Evolutionary conservation across 2,888 invertebrate genomes (phyloP), one percentile per base, ranked within the genome.

Genomic region (Cephonodes hylas): DNA sequence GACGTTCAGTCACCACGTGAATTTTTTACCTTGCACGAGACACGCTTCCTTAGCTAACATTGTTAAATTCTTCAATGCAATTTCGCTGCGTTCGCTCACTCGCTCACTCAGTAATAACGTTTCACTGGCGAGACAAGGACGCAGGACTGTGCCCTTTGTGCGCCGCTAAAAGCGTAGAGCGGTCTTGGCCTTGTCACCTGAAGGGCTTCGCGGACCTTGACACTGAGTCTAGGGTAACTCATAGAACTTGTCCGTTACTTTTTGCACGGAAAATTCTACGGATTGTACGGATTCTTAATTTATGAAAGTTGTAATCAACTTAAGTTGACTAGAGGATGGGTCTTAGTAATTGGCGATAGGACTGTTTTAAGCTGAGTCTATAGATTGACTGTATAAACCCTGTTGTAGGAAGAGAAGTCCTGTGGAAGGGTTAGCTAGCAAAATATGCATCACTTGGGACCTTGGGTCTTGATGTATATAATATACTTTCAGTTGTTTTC

Each of bases 161-260:
- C 31, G 27, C 10, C 53, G 53, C 53, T 53, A 53, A 8, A 31
- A 53, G 10, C 31, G 53, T 53, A 23, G 23, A n/a, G 20, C 67
- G 73, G 62, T 77, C 80, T 80, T 81, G 80, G 72, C 81, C 80
- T 81, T 81, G 79, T 59, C 71, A 70, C 69, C 70, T 79, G 73
- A 61, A 75, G 71, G 81, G 81, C 68, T 81, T 81, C 81, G 34
- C 48, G 58, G 53, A 38, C 60, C 59, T 62, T 63, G 63, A 66
- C 67, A 45, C 58, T 61, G 59, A 27, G 42, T 61, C 45, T 59
- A 56, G 27, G 31, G 58, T 58, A 25, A 38, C 53, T 45, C 31
- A 58, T 38, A 22, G 18, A 62, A 64, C 60, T 34, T 46, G 44
- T 60, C 10, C 18, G 42, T 25, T 44, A 44, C 34, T 34, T 34